These are phyloP conservation scores for Notodonta dromedarius DNA, from an alignment of 2,888 invertebrate species.

Conservation along the genomic window DNA sequence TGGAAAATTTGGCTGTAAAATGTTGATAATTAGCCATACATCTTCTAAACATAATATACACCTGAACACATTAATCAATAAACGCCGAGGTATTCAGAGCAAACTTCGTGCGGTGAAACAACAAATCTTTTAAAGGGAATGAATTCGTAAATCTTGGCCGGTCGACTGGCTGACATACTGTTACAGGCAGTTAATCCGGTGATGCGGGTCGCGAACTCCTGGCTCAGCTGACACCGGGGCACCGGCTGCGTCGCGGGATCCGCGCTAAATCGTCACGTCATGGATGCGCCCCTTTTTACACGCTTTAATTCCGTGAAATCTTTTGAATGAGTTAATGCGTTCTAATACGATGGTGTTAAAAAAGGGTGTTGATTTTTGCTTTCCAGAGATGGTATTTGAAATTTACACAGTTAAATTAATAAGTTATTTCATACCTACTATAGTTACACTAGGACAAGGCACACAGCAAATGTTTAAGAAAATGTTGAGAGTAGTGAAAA, in stretches of 20 bases:
- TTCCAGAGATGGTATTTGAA: background rate
- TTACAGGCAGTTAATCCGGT: conserved; percentile 79
- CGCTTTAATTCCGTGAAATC: conserved; percentile 36
- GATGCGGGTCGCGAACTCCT: conserved; percentile 69
- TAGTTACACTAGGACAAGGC: too few species aligned
- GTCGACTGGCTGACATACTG: conserved; percentile 72
- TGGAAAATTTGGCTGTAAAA: too few species aligned
- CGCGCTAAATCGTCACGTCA: conserved; percentile 62
- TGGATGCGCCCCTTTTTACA: conserved; percentile 45
- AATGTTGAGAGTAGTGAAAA: too few species aligned
- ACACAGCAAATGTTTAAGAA: too few species aligned
- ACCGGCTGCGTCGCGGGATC: conserved; percentile 58
- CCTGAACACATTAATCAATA: too few species aligned
- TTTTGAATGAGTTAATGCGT: conserved; percentile 22
- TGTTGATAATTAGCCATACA: too few species aligned
- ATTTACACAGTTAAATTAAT: background rate
- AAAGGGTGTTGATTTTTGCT: background rate
- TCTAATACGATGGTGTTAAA: background rate
- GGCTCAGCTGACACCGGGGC: conserved; percentile 63
- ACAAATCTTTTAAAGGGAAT: conserved; percentile 60
- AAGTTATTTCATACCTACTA: too few species aligned
- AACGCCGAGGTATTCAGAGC: too few species aligned
- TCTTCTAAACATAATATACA: too few species aligned
- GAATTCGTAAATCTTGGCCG: conserved; percentile 74
- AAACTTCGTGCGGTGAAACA: conserved; percentile 24